phyloP scores from a whole-genome alignment of 2,888 invertebrate genomes.

The Lacanobia wlatinum region DNA sequence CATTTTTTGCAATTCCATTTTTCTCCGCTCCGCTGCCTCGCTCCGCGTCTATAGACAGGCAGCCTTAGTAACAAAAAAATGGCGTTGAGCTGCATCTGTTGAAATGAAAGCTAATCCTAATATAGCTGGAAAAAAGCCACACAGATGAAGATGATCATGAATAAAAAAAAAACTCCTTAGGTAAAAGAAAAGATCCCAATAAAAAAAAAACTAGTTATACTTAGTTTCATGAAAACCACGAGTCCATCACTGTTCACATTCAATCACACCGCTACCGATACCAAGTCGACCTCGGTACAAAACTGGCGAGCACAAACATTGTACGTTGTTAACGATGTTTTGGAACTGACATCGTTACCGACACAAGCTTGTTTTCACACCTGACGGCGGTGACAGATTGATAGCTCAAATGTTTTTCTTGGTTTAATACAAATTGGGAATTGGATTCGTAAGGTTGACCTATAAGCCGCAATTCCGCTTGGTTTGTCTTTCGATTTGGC shows the following conservation, averaged over 20 bases:
- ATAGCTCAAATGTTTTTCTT: conserved; percentile 26
- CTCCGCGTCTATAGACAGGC: too few relatives aligned
- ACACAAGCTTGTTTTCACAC: conserved; percentile 10
- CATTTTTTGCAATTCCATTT: too few relatives aligned
- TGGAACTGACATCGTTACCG: not conserved
- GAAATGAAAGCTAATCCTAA: not conserved
- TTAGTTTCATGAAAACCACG: not conserved
- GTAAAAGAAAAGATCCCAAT: too few relatives aligned
- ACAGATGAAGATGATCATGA: too few relatives aligned
- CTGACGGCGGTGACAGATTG: conserved; percentile 20
- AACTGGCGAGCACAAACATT: conserved; percentile 24
- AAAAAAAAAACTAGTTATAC: not conserved
- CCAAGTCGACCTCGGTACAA: not conserved
- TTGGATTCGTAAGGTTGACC: conserved; percentile 8
- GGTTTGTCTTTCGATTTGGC: too few relatives aligned
- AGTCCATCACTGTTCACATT: not conserved
- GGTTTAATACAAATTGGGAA: conserved; percentile 13
- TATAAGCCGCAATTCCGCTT: too few relatives aligned
- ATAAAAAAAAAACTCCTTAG: too few relatives aligned
- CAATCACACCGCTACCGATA: not conserved
- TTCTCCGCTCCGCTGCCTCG: too few relatives aligned
- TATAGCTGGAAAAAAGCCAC: too few relatives aligned
- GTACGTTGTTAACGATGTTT: conserved; percentile 36
- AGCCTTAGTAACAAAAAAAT: too few relatives aligned
- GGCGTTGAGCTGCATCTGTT: not conserved